These are phyloP conservation scores for Monomorium pharaonis DNA, from an alignment of 1,140 invertebrate genomes.

Conservation along the genomic window DNA sequence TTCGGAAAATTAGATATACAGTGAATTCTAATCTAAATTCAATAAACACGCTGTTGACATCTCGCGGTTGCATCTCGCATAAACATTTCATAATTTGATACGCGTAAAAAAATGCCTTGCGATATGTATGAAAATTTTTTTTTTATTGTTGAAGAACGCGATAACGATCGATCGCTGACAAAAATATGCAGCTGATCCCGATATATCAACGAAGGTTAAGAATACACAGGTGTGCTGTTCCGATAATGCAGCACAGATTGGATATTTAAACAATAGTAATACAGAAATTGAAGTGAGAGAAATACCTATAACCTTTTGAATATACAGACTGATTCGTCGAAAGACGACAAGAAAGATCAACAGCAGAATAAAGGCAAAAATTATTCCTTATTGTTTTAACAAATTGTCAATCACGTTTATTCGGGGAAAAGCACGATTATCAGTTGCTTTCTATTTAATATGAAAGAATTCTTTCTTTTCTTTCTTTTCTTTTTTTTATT, in stretches of 20 bases:
- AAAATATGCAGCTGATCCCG: conserved; percentile 36
- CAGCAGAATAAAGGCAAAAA: neutral
- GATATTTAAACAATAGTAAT: conserved; percentile 74
- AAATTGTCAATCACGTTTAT: neutral
- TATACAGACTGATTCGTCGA: neutral
- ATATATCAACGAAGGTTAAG: neutral
- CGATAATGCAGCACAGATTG: conserved; percentile 1
- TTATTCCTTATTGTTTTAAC: too few species aligned
- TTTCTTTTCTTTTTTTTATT: conserved; percentile 42
- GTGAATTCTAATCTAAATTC: too few species aligned
- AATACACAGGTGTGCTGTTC: neutral
- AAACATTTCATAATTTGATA: neutral
- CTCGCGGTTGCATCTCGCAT: too few species aligned
- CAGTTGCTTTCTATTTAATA: neutral
- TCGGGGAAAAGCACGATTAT: neutral
- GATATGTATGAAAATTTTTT: neutral
- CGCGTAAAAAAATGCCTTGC: neutral
- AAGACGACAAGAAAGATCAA: neutral
- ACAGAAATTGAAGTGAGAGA: conserved; percentile 76
- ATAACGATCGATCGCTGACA: conserved; percentile 53
- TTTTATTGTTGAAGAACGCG: conserved; percentile 58
- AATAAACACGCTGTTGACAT: too few species aligned
- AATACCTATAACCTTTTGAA: conserved; percentile 45
- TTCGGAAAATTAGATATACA: neutral
- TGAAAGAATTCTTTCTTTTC: neutral